These are phyloP conservation scores for Premnoplex brunnescens DNA, from an alignment of 2,797 vertebrate species.

Conservation along the genomic window DNA sequence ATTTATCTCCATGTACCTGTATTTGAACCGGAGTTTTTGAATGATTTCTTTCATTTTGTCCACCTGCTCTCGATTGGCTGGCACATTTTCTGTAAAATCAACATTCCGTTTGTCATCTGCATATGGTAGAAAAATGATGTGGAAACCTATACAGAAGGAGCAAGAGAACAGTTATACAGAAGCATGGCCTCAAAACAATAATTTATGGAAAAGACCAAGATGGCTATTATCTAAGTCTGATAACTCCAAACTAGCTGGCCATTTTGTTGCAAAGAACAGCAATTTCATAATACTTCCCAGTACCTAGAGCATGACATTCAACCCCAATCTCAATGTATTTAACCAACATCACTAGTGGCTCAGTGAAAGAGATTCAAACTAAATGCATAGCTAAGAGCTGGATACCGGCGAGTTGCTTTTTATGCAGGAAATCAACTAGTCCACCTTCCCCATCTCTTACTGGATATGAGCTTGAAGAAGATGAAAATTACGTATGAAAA, in stretches of 20 bases:
- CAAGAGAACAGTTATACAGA: not conserved
- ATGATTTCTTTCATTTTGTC: conserved; percentile 94
- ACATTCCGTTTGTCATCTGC: conserved; percentile 90
- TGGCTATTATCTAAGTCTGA: not conserved
- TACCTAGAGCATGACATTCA: not conserved
- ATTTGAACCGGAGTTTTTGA: conserved; percentile 90
- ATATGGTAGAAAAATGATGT: conserved; percentile 86
- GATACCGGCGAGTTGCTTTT: not conserved
- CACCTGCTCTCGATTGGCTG: conserved; percentile 85
- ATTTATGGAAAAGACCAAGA: not conserved
- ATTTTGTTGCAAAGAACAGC: not conserved
- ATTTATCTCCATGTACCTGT: conserved; percentile 78
- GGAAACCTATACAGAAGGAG: conserved; percentile 84
- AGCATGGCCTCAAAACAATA: not conserved
- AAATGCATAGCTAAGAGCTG: not conserved
- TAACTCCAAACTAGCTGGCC: not conserved
- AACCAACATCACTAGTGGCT: not conserved
- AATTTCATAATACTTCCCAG: not conserved
- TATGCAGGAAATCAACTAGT: not conserved
- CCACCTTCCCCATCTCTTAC: not conserved
- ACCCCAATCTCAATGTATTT: not conserved
- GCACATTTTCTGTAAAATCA: conserved; percentile 77
- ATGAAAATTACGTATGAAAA: not conserved
- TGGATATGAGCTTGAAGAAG: not conserved
- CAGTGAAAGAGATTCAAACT: not conserved